phyloP scores from a whole-genome alignment of 2,888 invertebrate species.

The Agriopis marginaria region DNA sequence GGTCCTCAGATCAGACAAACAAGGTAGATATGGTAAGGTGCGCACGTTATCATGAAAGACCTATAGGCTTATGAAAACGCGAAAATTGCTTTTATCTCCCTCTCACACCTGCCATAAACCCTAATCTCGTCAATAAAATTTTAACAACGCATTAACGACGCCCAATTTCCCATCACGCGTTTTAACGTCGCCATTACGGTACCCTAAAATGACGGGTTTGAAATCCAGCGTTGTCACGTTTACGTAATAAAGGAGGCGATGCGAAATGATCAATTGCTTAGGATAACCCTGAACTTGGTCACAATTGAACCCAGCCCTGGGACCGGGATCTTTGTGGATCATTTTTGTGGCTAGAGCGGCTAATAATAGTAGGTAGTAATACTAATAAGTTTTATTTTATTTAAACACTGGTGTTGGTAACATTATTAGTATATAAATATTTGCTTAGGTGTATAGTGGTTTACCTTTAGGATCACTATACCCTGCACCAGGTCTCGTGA shows the following conservation, averaged over 20 bases:
- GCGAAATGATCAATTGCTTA: slow-evolving; percentile 64
- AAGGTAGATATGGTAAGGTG: no score
- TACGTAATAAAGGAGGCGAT: slow-evolving; percentile 60
- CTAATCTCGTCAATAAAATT: slow-evolving; percentile 35
- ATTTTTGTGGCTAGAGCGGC: no score
- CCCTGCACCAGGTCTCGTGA: no score
- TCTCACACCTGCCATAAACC: slow-evolving; percentile 32
- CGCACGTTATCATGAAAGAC: neutral
- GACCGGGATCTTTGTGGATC: neutral
- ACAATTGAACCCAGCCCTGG: slow-evolving; percentile 8
- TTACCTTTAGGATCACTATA: no score
- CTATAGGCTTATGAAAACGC: slow-evolving; percentile 8
- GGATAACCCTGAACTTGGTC: slow-evolving; percentile 24
- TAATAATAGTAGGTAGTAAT: no score
- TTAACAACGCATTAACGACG: slow-evolving; percentile 30
- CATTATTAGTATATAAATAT: no score
- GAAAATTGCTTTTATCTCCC: slow-evolving; percentile 18
- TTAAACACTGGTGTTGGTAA: no score
- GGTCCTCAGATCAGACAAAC: no score
- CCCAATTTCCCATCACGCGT: slow-evolving; percentile 35
- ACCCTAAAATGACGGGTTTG: slow-evolving; percentile 44
- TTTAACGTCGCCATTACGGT: slow-evolving; percentile 32
- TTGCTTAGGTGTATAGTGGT: no score
- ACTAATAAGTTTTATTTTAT: no score
- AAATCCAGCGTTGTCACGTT: slow-evolving; percentile 63